Evolutionary conservation across 2,888 invertebrate genomes (phyloP).

Genomic region (Philereme vetulata): DNA sequence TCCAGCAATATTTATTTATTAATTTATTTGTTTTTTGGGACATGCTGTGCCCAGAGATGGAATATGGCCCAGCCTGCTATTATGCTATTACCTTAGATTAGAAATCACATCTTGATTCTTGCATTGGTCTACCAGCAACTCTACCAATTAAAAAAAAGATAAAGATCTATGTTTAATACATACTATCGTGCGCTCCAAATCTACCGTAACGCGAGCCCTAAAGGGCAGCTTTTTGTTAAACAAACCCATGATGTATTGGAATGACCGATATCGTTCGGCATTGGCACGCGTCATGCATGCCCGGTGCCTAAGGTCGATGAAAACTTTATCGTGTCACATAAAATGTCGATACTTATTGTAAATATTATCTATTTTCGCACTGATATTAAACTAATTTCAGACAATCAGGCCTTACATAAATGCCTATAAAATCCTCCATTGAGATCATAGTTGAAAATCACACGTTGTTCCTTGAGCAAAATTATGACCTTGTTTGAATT

Average conservation of each 20-base stretch:
- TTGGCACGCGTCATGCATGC: constrained; percentile 40
- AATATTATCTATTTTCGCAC: not conserved
- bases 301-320: constrained; percentile 41
- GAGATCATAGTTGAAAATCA: too few relatives aligned
- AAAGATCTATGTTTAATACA: too few relatives aligned
- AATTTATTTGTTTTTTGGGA: too few relatives aligned
- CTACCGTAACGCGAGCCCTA: constrained; percentile 4
- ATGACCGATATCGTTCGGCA: constrained; percentile 42
- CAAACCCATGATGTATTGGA: constrained; percentile 30
- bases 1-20: too few relatives aligned
- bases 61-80: too few relatives aligned
- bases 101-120: not conserved
- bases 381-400: too few relatives aligned
- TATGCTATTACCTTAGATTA: not conserved
- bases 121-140: not conserved
- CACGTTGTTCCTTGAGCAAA: too few relatives aligned
- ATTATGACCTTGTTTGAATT: too few relatives aligned
- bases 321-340: constrained; percentile 11
- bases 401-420: too few relatives aligned
- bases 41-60: too few relatives aligned
- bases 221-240: constrained; percentile 26
- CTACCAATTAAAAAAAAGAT: too few relatives aligned
- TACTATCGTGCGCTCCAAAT: not conserved
- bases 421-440: too few relatives aligned
- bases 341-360: constrained; percentile 7